phyloP scores from a whole-genome alignment of 2,113 vertebrate species.

The Daubentonia madagascariensis region DNA sequence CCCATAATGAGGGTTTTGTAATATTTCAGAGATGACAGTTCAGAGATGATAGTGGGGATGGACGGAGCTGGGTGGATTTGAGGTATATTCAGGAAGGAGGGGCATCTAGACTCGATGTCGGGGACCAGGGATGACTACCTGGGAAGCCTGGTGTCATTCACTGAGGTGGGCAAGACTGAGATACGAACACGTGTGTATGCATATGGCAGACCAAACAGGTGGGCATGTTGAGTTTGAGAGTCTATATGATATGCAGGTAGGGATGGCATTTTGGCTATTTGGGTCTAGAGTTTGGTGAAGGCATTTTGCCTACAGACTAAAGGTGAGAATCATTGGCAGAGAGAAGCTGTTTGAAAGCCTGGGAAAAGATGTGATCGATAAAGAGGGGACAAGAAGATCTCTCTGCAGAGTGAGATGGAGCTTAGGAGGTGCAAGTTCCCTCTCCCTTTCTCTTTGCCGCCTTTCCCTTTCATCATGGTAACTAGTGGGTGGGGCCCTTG shows the following conservation, averaged over 20 bases:
- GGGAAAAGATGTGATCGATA: background rate
- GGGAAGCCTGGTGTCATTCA: background rate
- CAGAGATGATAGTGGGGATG: no score
- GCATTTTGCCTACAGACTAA: background rate
- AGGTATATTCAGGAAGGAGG: background rate
- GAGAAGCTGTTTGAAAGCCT: background rate
- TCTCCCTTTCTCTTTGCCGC: background rate
- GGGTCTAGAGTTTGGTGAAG: background rate
- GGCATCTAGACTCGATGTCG: background rate
- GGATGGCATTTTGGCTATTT: background rate
- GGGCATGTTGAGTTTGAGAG: background rate
- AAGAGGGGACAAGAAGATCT: background rate
- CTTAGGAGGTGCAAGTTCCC: background rate
- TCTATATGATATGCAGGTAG: background rate
- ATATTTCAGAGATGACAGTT: background rate
- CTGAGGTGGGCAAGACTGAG: background rate
- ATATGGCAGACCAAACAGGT: background rate
- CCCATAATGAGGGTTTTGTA: background rate
- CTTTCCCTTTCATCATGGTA: background rate
- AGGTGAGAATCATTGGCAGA: background rate
- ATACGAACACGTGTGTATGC: rapidly evolving
- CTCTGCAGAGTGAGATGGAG: background rate
- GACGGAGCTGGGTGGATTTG: background rate
- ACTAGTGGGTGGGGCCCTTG: no score
- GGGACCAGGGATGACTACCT: background rate